A percentile compares a stretch with the other conserved stretches of the same genome.
These are phyloP conservation scores for Hirudinaria manillensis DNA, from an alignment of 2,888 invertebrate species.

Conservation along the genomic window DNA sequence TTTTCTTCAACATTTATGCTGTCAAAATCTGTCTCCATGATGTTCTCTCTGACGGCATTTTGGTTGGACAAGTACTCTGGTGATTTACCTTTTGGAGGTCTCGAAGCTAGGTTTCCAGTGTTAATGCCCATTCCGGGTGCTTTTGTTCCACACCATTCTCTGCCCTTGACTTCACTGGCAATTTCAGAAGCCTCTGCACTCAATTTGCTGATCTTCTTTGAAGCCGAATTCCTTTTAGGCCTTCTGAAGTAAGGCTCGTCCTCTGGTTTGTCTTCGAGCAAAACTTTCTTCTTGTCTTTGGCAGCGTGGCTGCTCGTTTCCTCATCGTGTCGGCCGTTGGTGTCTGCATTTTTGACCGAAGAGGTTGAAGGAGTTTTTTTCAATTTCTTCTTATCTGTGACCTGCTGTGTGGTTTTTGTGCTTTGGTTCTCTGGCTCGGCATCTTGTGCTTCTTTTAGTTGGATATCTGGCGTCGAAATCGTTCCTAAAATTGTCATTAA, in stretches of 20 bases:
- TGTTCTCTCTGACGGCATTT: not conserved
- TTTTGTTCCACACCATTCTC: not conserved
- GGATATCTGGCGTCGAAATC: too few species aligned
- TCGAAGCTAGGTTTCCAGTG: not conserved
- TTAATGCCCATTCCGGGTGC: not conserved
- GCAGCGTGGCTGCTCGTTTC: not conserved
- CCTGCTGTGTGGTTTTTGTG: not conserved
- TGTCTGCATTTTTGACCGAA: not conserved
- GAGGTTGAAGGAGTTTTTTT: not conserved
- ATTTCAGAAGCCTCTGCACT: not conserved
- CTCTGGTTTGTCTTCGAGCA: not conserved
- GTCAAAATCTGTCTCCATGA: slow-evolving; percentile 1
- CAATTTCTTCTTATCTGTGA: not conserved
- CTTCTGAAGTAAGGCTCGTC: not conserved
- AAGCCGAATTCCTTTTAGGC: not conserved
- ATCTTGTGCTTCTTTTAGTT: too few species aligned
- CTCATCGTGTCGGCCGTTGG: not conserved
- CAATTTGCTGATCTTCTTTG: not conserved
- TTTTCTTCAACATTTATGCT: not conserved
- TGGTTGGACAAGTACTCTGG: not conserved
- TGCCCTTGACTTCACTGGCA: not conserved
- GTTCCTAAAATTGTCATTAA: too few species aligned
- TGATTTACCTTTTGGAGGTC: not conserved
- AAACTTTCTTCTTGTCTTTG: too few species aligned
- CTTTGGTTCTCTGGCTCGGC: not conserved